phyloP scores from a whole-genome alignment of 2,888 invertebrate species.

The Scaeva pyrastri region DNA sequence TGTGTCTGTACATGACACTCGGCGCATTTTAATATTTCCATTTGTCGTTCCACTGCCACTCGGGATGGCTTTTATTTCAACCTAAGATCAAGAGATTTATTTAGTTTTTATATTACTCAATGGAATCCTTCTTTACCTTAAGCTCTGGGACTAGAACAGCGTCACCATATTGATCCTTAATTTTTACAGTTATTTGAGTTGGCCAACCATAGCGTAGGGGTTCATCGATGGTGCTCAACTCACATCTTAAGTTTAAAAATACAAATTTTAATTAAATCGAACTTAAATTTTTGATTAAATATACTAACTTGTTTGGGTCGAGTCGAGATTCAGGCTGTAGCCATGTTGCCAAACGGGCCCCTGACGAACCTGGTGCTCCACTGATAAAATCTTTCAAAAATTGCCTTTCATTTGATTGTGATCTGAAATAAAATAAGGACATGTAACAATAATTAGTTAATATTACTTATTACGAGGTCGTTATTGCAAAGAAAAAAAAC shows the following conservation, averaged over 20 bases:
- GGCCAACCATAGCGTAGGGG: constrained; percentile 92
- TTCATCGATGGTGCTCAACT: constrained; percentile 90
- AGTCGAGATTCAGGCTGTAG: constrained; percentile 96
- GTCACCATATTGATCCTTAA: constrained; percentile 96
- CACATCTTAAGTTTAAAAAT: constrained; percentile 86
- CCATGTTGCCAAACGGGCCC: constrained; percentile 97
- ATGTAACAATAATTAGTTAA: not conserved
- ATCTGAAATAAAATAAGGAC: constrained; percentile 85
- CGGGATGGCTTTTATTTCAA: constrained; percentile 84
- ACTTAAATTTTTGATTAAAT: not conserved
- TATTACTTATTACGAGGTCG: no score
- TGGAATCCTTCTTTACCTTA: no score
- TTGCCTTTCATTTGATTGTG: constrained; percentile 94
- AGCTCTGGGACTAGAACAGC: constrained; percentile 93
- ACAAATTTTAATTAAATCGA: not conserved
- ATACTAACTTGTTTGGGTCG: constrained; percentile 87
- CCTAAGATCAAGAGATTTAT: constrained; percentile 70
- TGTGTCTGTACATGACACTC: constrained; percentile 80
- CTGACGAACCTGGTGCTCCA: constrained; percentile 92
- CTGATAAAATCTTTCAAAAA: constrained; percentile 97
- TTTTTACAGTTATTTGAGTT: constrained; percentile 91
- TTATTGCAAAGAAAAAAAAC: no score
- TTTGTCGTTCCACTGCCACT: constrained; percentile 80
- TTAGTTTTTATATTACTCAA: not conserved
- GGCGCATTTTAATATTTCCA: constrained; percentile 81